These are phyloP conservation scores for Meteorus sp. DNA, from an alignment of 1,140 invertebrate genomes.

Conservation along the genomic window DNA sequence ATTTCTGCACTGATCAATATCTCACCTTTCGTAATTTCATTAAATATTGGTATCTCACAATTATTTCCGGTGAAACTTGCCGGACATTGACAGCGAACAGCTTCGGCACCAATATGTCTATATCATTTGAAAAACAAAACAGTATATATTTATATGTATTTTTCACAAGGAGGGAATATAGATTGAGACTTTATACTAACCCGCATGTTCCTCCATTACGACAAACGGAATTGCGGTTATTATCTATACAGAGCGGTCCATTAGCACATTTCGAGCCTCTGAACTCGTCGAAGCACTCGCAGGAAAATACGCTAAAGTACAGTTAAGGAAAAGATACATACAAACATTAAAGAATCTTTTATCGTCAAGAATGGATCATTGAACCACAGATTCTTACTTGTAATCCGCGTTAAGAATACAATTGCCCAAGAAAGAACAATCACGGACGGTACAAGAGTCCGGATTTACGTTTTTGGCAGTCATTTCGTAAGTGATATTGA, in stretches of 20 bases:
- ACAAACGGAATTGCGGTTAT: constrained; percentile 65
- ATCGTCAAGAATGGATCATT: no score
- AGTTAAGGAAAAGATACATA: constrained; percentile 2
- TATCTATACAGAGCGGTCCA: constrained; percentile 70
- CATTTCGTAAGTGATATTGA: constrained; percentile 91
- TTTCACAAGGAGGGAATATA: constrained; percentile 1
- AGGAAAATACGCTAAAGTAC: constrained; percentile 63
- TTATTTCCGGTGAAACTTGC: constrained; percentile 67
- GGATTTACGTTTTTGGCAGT: constrained; percentile 57
- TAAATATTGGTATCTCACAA: constrained; percentile 65
- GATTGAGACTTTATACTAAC: constrained; percentile 57
- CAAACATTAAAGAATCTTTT: no score
- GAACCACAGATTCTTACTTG: constrained; percentile 52
- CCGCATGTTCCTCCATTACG: constrained; percentile 77
- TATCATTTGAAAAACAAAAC: constrained; percentile 31
- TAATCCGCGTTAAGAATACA: constrained; percentile 74
- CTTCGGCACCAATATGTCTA: constrained; percentile 73
- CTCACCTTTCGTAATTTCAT: constrained; percentile 26
- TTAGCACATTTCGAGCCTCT: constrained; percentile 70
- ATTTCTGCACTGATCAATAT: no score
- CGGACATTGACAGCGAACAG: constrained; percentile 69
- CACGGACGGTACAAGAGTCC: constrained; percentile 72
- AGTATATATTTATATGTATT: constrained; percentile 2
- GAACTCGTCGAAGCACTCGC: constrained; percentile 75
- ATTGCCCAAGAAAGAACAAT: constrained; percentile 82